Conservation (phyloP, 2,888 invertebrate species). For the Thereva unica region DNA sequence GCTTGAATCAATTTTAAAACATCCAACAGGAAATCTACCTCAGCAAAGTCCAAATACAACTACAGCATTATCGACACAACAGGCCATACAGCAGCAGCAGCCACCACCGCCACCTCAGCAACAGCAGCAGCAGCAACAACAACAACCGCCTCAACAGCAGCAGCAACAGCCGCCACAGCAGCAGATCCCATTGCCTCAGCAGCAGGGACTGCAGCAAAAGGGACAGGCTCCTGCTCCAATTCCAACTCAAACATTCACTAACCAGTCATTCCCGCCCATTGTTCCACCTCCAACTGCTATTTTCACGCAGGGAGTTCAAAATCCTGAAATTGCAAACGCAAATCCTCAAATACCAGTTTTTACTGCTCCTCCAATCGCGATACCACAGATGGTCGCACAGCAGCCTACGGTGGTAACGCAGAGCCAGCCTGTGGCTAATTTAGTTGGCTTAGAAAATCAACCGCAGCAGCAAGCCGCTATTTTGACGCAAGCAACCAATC, state of each 20-base stretch:
- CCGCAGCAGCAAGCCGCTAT: constrained; percentile 20
- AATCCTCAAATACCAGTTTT: constrained; percentile 30
- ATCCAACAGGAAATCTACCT: constrained; percentile 34
- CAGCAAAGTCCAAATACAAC: constrained; percentile 42
- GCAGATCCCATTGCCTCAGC: constrained; percentile 48
- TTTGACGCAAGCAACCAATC: constrained; percentile 26
- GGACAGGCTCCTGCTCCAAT: constrained; percentile 60
- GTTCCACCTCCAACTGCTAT: constrained; percentile 44
- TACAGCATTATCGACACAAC: constrained; percentile 39
- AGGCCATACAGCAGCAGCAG: constrained; percentile 30
- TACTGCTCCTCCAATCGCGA: constrained; percentile 29
- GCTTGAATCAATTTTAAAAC: neutral
- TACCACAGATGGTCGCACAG: constrained; percentile 33
- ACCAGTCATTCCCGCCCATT: constrained; percentile 71
- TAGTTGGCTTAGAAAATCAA: constrained; percentile 18
- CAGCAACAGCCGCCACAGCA: constrained; percentile 45
- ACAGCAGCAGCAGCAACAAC: constrained; percentile 42
- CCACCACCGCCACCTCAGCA: constrained; percentile 38
- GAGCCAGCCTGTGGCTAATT: neutral
- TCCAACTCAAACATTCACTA: constrained; percentile 83
- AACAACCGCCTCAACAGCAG: constrained; percentile 45
- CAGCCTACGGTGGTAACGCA: constrained; percentile 15
- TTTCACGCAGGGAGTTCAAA: constrained; percentile 28
- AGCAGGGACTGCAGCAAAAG: constrained; percentile 54
- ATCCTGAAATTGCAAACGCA: constrained; percentile 25